Percentiles rank a stretch among this genome's conserved stretches.
Conservation (phyloP, 2,113 vertebrate genomes). For the Pterocles gutturalis region DNA sequence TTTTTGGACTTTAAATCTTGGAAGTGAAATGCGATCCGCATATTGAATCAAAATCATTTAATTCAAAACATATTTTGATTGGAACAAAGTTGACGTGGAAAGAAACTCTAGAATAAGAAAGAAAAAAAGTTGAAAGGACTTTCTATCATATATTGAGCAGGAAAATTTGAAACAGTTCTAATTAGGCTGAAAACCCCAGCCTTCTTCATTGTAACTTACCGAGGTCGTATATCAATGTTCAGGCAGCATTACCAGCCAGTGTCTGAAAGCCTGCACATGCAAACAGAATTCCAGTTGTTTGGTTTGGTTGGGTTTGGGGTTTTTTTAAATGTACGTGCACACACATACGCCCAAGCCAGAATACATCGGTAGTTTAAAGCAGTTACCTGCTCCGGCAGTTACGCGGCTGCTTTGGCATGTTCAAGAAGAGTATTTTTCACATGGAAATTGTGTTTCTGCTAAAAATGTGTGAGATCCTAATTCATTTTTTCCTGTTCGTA, state of each 20-base stretch:
- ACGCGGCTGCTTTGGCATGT: background rate
- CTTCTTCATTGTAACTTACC: conserved; percentile 81
- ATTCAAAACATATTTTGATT: conserved; percentile 86
- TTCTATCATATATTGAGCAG: conserved; percentile 84
- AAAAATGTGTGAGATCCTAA: background rate
- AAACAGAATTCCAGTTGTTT: conserved; percentile 74
- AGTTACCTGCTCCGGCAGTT: background rate
- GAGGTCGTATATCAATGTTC: conserved; percentile 82
- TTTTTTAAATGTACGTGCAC: background rate
- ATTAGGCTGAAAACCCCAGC: conserved; percentile 82
- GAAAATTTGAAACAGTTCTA: conserved; percentile 85
- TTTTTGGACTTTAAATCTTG: conserved; percentile 81
- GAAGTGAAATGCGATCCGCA: conserved; percentile 84
- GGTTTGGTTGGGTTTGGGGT: background rate
- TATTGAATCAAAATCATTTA: conserved; percentile 83
- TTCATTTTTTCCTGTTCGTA: background rate
- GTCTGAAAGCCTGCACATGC: conserved; percentile 81
- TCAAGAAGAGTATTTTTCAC: background rate
- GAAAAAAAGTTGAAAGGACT: conserved; percentile 80
- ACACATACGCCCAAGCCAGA: background rate
- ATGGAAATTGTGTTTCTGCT: background rate
- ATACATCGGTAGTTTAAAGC: background rate
- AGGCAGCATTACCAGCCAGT: conserved; percentile 77
- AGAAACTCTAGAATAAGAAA: conserved; percentile 75
- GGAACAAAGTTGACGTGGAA: conserved; percentile 81